Percentiles rank a stretch among this genome's conserved stretches.
phyloP scores from a whole-genome alignment of 2,113 vertebrate species.

The Ailurus styani region DNA sequence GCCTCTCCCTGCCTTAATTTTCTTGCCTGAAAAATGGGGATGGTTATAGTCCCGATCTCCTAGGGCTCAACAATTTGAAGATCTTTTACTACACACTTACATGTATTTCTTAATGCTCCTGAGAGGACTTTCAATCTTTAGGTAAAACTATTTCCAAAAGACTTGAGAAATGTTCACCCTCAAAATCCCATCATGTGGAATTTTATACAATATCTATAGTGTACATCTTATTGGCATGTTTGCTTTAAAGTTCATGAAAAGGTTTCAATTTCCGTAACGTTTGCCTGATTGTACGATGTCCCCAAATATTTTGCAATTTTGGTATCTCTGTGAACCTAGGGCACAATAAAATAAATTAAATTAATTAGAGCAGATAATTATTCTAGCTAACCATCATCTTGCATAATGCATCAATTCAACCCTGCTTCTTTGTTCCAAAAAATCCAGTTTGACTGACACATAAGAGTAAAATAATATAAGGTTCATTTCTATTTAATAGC shows the following conservation, averaged over 20 bases:
- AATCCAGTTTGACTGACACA: slow-evolving; percentile 37
- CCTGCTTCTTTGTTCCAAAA: slow-evolving; percentile 46
- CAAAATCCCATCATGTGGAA: background rate
- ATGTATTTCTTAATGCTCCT: background rate
- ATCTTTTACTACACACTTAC: background rate
- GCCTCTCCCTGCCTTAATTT: background rate
- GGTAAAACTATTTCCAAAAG: background rate
- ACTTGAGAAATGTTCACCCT: background rate
- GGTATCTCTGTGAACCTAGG: background rate
- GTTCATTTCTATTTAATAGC: slow-evolving; percentile 55
- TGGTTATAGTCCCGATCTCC: background rate
- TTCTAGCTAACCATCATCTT: slow-evolving; percentile 20
- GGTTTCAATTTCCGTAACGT: background rate
- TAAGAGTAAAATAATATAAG: slow-evolving; percentile 39
- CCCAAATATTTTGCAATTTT: slow-evolving; percentile 4
- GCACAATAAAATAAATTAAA: slow-evolving; percentile 39
- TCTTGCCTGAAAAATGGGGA: background rate
- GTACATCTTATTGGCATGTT: background rate
- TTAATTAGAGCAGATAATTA: slow-evolving; percentile 56
- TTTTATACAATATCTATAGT: background rate
- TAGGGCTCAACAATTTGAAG: background rate
- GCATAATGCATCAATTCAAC: slow-evolving; percentile 34
- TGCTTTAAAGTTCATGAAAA: slow-evolving; percentile 6
- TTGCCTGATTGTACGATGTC: background rate
- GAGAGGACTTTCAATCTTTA: background rate